phyloP scores from a whole-genome alignment of 2,888 invertebrate species.

The Hoplodrina blanda region DNA sequence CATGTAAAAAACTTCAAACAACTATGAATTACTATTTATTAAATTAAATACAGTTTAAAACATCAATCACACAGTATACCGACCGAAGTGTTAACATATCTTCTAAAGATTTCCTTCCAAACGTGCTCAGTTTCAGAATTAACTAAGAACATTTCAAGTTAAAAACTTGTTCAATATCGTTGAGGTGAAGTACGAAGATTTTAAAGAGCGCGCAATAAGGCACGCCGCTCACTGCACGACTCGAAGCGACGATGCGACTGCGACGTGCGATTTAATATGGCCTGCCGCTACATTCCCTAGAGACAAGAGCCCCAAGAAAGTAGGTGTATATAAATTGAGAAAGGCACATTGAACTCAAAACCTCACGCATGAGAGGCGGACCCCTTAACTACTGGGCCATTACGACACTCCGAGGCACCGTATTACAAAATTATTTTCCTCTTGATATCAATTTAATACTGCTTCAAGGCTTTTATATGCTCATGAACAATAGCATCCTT shows the following conservation, averaged over 20 bases:
- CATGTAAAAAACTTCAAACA: too few relatives aligned
- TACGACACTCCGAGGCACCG: too few relatives aligned
- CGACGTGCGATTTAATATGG: constrained; percentile 71
- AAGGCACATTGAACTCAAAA: too few relatives aligned
- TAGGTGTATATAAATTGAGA: too few relatives aligned
- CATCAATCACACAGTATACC: too few relatives aligned
- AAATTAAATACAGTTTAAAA: too few relatives aligned
- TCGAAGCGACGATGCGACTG: constrained; percentile 13
- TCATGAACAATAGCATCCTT: background rate
- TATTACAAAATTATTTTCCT: too few relatives aligned
- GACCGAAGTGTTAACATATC: background rate
- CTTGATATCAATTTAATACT: too few relatives aligned
- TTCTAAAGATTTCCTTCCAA: constrained; percentile 37
- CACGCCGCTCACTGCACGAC: constrained; percentile 26
- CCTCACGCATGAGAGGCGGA: too few relatives aligned
- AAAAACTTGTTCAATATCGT: constrained; percentile 72
- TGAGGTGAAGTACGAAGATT: constrained; percentile 65
- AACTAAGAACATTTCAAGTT: constrained; percentile 55
- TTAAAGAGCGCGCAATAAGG: constrained; percentile 70
- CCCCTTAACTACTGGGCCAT: too few relatives aligned
- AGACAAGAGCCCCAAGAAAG: constrained; percentile 59
- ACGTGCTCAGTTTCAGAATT: constrained; percentile 51
- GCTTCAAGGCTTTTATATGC: background rate
- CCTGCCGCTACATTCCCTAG: constrained; percentile 58
- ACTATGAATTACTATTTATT: too few relatives aligned